phyloP scores from a whole-genome alignment of 2,888 invertebrate species.

The Crossocerus cetratus region DNA sequence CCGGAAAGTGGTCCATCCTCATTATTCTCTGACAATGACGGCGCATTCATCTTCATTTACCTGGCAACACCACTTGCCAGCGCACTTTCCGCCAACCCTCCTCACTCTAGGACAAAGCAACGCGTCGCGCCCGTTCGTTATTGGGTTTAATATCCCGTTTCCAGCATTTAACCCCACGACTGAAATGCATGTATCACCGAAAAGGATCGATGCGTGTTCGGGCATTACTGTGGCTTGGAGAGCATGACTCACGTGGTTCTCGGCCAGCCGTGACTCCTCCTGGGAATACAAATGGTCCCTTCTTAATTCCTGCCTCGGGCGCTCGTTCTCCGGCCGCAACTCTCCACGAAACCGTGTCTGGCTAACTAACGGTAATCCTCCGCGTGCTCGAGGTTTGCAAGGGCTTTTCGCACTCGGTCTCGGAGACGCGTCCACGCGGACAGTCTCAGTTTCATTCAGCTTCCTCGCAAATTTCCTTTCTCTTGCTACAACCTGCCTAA shows the following conservation, averaged over 20 bases:
- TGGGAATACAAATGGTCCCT: conserved; percentile 50
- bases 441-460: too few species aligned
- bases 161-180: conserved; percentile 9
- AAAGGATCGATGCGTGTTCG: conserved; percentile 42
- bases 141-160: not conserved
- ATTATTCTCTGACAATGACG: conserved; percentile 14
- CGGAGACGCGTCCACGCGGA: too few species aligned
- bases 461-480: too few species aligned
- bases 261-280: conserved; percentile 33
- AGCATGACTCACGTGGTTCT: conserved; percentile 43
- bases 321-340: conserved; percentile 13
- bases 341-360: conserved; percentile 32
- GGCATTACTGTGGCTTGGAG: conserved; percentile 20
- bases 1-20: conserved; percentile 40
- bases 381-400: conserved; percentile 19
- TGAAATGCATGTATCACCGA: conserved; percentile 35
- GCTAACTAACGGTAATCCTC: conserved; percentile 40
- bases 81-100: not conserved
- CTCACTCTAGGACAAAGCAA: not conserved
- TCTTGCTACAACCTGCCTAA: too few species aligned
- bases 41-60: conserved; percentile 1
- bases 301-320: conserved; percentile 4
- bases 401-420: too few species aligned
- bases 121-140: not conserved
- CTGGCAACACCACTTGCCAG: not conserved